Base-by-base conservation (phyloP, 2,797 vertebrate species). In the Thaleichthys pacificus region DNA sequence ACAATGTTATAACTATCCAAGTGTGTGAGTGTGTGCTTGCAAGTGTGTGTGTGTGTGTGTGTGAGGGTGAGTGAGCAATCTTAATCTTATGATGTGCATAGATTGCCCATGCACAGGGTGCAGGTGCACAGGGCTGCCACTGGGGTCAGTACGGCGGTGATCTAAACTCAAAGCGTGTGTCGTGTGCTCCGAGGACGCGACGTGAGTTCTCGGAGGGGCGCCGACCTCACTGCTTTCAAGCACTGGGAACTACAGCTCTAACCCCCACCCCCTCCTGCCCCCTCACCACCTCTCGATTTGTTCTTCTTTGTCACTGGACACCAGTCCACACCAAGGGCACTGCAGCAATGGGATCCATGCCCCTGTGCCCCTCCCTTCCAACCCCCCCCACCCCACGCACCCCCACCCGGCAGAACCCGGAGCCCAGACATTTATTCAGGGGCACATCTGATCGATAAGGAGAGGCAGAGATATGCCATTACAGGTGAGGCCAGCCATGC, bases 321-420 rank as follows among this genome's bases (percentile, higher is more conserved):
- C 89, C 86, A 86, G 79, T 61, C 65, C 58, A 35, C 26, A 83
- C 83, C 89, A 91, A 90, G 89, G 89, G 84, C 88, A 89, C 82
- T 2, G 86, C 88, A 85, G 89, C 87, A 91, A 89, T 24, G 87
- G 71, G 87, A 91, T 90, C 89, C 85, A 85, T 69, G 72, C 61
- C 77, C 67, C 8, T 5, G 21, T 19, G 17, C 47, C 82, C 75
- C 67, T 68, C 72, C 70, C 75, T 22, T 49, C 32, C 7, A 63
- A 54, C 24, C 24, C 38, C 68, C 19, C 21, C 35, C 68, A 62
- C 42, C 70, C 9, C 75, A 74, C 81, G 74, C 77, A 70, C 76
- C 77, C 8, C 38, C 38, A 42, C 9, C 38, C 38, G 11, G 38
- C 38, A 42, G 38, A 24, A 21, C 30, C 12, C 22, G 82, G 86